phyloP scores from a whole-genome alignment of 2,888 invertebrate species.

The Hermaeophaga mercurialis region DNA sequence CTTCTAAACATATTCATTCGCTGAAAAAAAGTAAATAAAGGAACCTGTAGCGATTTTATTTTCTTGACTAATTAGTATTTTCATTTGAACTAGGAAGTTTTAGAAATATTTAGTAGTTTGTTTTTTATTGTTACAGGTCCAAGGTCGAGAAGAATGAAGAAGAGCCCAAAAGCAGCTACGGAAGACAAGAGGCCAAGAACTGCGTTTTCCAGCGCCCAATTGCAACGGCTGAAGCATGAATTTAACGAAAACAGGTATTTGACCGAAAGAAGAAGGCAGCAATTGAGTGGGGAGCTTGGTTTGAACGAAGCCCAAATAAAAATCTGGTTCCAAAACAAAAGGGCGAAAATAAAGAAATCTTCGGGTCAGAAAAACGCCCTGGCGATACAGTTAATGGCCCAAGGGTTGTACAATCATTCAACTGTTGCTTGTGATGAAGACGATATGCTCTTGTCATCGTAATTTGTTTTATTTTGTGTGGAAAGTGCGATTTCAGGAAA shows the following conservation, averaged over 20 bases:
- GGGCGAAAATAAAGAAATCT: slow-evolving; percentile 96
- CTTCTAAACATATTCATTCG: no score
- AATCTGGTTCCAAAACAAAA: slow-evolving; percentile 97
- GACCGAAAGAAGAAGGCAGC: slow-evolving; percentile 88
- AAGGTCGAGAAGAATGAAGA: slow-evolving; percentile 62
- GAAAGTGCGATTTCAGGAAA: no score
- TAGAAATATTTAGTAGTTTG: no score
- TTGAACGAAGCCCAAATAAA: slow-evolving; percentile 97
- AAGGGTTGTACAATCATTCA: slow-evolving; percentile 90
- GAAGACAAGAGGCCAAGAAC: slow-evolving; percentile 94
- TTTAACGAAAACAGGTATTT: slow-evolving; percentile 94
- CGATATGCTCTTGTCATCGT: slow-evolving; percentile 50
- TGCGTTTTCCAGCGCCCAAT: slow-evolving; percentile 93
- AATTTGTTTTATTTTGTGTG: slow-evolving; percentile 8
- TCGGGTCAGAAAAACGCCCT: slow-evolving; percentile 83
- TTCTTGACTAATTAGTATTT: no score
- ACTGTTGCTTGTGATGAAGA: slow-evolving; percentile 76
- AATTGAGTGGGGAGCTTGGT: slow-evolving; percentile 85
- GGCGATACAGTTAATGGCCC: slow-evolving; percentile 90
- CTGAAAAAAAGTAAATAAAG: no score
- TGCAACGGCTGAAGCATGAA: slow-evolving; percentile 89
- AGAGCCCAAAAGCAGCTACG: slow-evolving; percentile 52
- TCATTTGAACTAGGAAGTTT: no score
- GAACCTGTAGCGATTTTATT: no score
- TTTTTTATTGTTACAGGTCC: slow-evolving; percentile 60